phyloP scores from a whole-genome alignment of 2,888 invertebrate genomes.

The Blastobasis adustella region DNA sequence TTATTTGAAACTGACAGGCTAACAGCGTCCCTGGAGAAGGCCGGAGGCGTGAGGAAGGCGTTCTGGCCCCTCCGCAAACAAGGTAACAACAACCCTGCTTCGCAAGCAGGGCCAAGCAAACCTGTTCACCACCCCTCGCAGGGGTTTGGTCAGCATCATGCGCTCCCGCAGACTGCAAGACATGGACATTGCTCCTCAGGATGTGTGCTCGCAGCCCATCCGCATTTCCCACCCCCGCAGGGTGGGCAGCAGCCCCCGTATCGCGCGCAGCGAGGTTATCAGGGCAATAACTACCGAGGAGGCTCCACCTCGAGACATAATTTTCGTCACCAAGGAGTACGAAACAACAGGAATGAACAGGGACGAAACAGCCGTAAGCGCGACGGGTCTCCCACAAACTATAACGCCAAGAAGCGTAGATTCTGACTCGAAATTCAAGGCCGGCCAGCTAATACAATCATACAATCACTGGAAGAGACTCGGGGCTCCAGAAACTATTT shows the following conservation, averaged over 20 bases:
- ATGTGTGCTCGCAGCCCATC: neutral
- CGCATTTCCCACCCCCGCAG: slow-evolving; percentile 6
- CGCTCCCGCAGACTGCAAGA: slow-evolving; percentile 9
- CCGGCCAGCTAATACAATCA: slow-evolving; percentile 7
- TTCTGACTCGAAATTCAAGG: slow-evolving; percentile 12
- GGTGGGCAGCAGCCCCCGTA: slow-evolving; percentile 1
- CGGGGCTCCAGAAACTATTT: slow-evolving; percentile 8
- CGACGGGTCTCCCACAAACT: neutral
- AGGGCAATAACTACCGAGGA: neutral
- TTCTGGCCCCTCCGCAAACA: slow-evolving; percentile 7
- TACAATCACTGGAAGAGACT: slow-evolving; percentile 8
- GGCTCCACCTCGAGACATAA: neutral
- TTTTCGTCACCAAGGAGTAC: slow-evolving; percentile 1
- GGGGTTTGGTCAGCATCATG: slow-evolving; percentile 1
- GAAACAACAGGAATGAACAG: neutral
- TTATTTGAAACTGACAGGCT: slow-evolving; percentile 9
- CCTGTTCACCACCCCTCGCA: slow-evolving; percentile 9
- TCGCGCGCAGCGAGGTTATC: neutral
- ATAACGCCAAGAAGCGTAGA: slow-evolving; percentile 2
- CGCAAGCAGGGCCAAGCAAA: neutral
- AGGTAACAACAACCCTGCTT: neutral
- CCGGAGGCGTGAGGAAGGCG: slow-evolving; percentile 5
- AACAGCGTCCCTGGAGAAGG: slow-evolving; percentile 7
- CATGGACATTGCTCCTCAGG: neutral
- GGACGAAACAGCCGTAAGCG: neutral